phyloP scores from a whole-genome alignment of 2,888 invertebrate species.

The Catocala sponsa region DNA sequence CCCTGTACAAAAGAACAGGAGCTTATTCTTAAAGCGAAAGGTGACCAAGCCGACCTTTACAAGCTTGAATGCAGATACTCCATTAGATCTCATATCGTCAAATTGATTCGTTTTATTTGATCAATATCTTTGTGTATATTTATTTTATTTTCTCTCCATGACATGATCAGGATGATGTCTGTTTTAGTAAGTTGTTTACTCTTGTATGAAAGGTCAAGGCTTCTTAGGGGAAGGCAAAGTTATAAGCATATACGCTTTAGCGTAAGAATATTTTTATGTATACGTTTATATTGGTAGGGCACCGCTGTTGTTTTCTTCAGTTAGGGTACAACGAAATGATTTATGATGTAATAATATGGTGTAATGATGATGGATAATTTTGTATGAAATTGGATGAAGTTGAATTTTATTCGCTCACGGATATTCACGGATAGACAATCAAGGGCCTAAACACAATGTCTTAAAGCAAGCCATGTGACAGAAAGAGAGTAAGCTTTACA shows the following conservation, averaged over 20 bases:
- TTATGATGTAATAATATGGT: too few relatives aligned
- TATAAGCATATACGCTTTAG: slow-evolving; percentile 4
- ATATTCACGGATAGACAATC: too few relatives aligned
- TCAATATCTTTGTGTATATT: slow-evolving; percentile 6
- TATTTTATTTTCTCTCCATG: neutral
- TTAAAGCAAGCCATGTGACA: too few relatives aligned
- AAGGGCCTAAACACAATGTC: too few relatives aligned
- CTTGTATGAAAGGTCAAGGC: slow-evolving; percentile 6
- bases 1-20: too few relatives aligned
- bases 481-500: too few relatives aligned
- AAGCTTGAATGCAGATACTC: neutral
- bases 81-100: neutral
- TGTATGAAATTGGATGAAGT: too few relatives aligned
- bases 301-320: neutral
- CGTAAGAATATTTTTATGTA: slow-evolving; percentile 2
- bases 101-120: slow-evolving; percentile 2
- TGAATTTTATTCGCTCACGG: too few relatives aligned
- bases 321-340: too few relatives aligned
- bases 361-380: too few relatives aligned
- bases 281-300: neutral
- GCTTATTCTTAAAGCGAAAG: neutral
- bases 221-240: slow-evolving; percentile 6
- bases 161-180: slow-evolving; percentile 9
- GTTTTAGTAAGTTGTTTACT: slow-evolving; percentile 14
- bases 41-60: slow-evolving; percentile 1